Evolutionary conservation across 2,888 invertebrate genomes (phyloP), one percentile per base, ranked within the genome.

Genomic region (Drosophila pseudotakahashii): DNA sequence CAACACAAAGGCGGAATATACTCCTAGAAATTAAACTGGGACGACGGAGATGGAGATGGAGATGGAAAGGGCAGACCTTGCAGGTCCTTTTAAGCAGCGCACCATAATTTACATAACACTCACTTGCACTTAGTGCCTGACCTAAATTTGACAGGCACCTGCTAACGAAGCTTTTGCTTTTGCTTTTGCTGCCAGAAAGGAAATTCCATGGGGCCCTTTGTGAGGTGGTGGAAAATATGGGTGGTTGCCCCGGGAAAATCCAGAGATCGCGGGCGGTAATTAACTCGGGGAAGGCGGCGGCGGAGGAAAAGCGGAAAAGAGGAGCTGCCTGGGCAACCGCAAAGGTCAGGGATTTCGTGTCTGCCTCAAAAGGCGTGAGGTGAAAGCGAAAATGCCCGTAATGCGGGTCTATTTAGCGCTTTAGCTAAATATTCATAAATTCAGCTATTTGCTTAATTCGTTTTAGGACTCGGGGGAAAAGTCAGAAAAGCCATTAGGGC

Each of bases 81-180:
- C 73, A 72, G 75, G 69, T 89, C 86, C 83, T 84, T 82, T 69
- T 77, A 55, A 72, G 75, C 64, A 59, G 48, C 81, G 48, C 69
- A 41, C 63, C 66, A 66, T 77, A 86, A 88, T 89, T 89, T 85
- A 82, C 84, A 85, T 85, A 88, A 86, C 87, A 86, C 83, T 88
- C 89, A 81, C 84, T 87, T 74, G 76, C 74, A 88, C 85, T 81
- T 88, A 89, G 82, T 78, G 81, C 64, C 78, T 85, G 84, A 85
- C 84, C 89, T 73, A 88, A 85, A 89, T 84, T 74, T 67, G 52
- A 74, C 73, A 57, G 41, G 26, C 48, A 68, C 39, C 48, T 52
- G 44, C 57, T 44, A 53, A 47, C 73, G 47, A 57, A 66, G 57
- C 47, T 41, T n/a, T 16, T 39, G 52, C 47, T 41, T n/a, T 16